A percentile compares a stretch with the other conserved stretches of the same genome.
Conservation (phyloP, 2,797 vertebrate genomes). For the Tiaroga cobitis region DNA sequence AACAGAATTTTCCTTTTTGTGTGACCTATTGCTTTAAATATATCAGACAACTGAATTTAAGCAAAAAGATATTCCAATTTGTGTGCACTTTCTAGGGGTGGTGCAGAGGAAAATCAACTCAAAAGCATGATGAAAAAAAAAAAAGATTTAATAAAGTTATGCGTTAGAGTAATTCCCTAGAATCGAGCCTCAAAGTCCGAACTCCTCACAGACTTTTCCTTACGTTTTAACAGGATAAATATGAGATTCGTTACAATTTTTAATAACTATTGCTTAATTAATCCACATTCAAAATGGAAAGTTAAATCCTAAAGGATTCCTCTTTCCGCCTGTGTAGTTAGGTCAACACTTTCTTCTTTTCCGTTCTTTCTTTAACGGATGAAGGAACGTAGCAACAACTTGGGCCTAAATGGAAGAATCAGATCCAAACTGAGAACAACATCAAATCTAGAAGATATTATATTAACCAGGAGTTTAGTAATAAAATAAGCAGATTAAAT, state of each 20-base stretch:
- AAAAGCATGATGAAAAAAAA: constrained; percentile 59
- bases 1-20: not conserved
- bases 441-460: constrained; percentile 73
- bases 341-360: constrained; percentile 70
- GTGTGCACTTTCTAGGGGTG: constrained; percentile 66
- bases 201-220: constrained; percentile 72
- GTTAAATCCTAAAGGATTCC: constrained; percentile 76
- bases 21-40: too few species aligned
- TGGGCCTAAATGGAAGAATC: constrained; percentile 60
- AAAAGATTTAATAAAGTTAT: constrained; percentile 76
- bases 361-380: constrained; percentile 59
- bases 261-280: constrained; percentile 83
- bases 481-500: constrained; percentile 77
- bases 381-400: constrained; percentile 60
- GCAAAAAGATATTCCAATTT: not conserved
- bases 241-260: constrained; percentile 74
- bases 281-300: constrained; percentile 77
- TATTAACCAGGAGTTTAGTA: constrained; percentile 73
- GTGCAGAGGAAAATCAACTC: constrained; percentile 72
- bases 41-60: not conserved
- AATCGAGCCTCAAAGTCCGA: constrained; percentile 66
- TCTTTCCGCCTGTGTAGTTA: constrained; percentile 73
- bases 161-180: constrained; percentile 67
- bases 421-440: constrained; percentile 66
- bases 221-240: constrained; percentile 79